phyloP scores from a whole-genome alignment of 2,888 invertebrate species.

The Gnatocerus cornutus region DNA sequence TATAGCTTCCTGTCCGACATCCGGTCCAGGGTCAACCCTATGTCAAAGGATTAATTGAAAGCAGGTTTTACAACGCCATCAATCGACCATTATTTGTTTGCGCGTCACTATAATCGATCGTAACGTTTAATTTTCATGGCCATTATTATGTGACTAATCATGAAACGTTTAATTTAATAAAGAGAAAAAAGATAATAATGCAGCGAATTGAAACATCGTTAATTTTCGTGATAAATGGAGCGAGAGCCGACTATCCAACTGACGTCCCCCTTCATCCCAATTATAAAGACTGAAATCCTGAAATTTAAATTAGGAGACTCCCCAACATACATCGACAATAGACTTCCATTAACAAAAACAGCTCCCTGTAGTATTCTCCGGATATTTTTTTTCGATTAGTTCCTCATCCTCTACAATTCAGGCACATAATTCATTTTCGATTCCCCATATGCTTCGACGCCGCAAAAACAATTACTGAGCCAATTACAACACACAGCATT shows the following conservation, averaged over 20 bases:
- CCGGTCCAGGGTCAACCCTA: conserved; percentile 51
- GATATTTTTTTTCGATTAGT: conserved; percentile 40
- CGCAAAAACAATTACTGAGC: conserved; percentile 67
- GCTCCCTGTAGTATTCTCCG: conserved; percentile 40
- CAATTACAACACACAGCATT: conserved; percentile 66
- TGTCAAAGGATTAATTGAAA: conserved; percentile 59
- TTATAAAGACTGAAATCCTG: conserved; percentile 42
- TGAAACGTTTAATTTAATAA: conserved; percentile 34
- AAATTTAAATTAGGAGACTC: conserved; percentile 45
- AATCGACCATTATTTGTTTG: conserved; percentile 28
- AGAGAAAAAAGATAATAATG: conserved; percentile 36
- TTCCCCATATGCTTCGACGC: conserved; percentile 59
- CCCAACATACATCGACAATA: conserved; percentile 36
- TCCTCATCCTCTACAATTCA: conserved; percentile 40
- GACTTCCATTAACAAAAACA: conserved; percentile 46
- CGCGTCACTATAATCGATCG: conserved; percentile 23
- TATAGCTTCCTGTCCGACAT: conserved; percentile 37
- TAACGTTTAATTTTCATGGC: conserved; percentile 5
- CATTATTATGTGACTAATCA: conserved; percentile 24
- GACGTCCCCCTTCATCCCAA: conserved; percentile 36
- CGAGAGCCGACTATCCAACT: conserved; percentile 20
- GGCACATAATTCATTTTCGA: conserved; percentile 60
- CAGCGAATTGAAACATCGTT: conserved; percentile 35
- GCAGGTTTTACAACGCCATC: conserved; percentile 51
- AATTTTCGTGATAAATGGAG: conserved; percentile 39